Conservation (phyloP, 2,113 vertebrate genomes). For the Rhodinocichla rosea region DNA sequence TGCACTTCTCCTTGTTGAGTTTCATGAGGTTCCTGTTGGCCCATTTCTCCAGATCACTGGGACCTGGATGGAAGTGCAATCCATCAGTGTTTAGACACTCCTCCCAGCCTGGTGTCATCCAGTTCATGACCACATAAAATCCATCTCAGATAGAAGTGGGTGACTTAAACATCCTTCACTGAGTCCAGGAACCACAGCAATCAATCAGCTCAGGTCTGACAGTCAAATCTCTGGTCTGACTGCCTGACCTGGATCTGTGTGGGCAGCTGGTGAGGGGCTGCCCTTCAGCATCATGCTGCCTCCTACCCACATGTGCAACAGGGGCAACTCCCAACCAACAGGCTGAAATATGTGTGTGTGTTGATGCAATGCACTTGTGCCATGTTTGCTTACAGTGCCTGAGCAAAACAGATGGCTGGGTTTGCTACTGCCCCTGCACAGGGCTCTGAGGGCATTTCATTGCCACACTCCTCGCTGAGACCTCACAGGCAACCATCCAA, state of each 20-base stretch:
- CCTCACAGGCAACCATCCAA: not conserved
- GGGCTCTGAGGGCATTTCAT: not conserved
- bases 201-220: not conserved
- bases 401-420: not conserved
- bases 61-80: not conserved
- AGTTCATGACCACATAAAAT: not conserved
- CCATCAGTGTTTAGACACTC: accelerated
- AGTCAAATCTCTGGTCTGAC: not conserved
- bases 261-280: not conserved
- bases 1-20: not conserved
- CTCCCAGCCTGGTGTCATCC: not conserved
- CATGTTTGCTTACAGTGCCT: not conserved
- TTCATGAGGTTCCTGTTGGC: not conserved
- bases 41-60: not conserved
- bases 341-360: not conserved
- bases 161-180: not conserved
- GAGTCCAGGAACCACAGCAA: not conserved
- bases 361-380: not conserved
- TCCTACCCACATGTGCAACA: not conserved
- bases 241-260: accelerated
- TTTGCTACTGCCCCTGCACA: not conserved
- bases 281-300: accelerated
- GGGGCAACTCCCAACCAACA: not conserved
- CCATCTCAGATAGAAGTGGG: not conserved
- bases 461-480: not conserved